Base-by-base conservation (phyloP, 2,888 invertebrate genomes). In the Eumacrocentrus americanus region DNA sequence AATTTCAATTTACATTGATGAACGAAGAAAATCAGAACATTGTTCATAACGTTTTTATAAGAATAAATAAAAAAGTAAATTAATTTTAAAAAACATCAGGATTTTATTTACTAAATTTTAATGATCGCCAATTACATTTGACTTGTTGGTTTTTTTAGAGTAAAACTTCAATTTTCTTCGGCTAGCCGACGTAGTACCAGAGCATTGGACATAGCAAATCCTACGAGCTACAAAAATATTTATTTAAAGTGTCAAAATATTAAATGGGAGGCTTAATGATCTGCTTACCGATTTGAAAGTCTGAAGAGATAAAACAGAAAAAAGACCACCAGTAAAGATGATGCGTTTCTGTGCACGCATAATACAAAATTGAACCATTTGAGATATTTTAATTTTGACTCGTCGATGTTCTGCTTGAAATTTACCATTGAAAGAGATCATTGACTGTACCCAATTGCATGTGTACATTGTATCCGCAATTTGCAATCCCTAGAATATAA, bases 281-380 rank as follows among this genome's bases (percentile, higher is more conserved):
- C 51, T 25, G 54, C 67, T 66, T 61, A 73, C 73, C 2, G 70
- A 58, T 58, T 67, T 68, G 25, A 67, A 73, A 14, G 70, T 72
- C 60, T 71, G 68, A 34, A 73, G 44, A 3, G 69, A 72, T 6
- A 73, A 62, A 23, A 67, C 58, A 51, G 72, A 72, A 63, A 73
- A 72, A 9, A 70, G 72, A 25, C 72, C 72, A n/a, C 73, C 71
- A 0, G 68, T 73, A n/a, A 73, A 60, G 20, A 68, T 50, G 55
- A 70, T 67, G 4, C 67, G 65, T 48, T 50, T 67, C 53, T 72
- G 71, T 3, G 69, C 66, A 16, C 66, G 69, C 16, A 64, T 14
- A 9, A 66, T 64, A 38, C 69, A 66, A 12, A 63, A 63, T 25
- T 60, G 60, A 20, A 70, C 46, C 3, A 68, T 52, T 60, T 16